phyloP scores from a whole-genome alignment of 1,140 invertebrate species.

The Drosophila bocqueti region DNA sequence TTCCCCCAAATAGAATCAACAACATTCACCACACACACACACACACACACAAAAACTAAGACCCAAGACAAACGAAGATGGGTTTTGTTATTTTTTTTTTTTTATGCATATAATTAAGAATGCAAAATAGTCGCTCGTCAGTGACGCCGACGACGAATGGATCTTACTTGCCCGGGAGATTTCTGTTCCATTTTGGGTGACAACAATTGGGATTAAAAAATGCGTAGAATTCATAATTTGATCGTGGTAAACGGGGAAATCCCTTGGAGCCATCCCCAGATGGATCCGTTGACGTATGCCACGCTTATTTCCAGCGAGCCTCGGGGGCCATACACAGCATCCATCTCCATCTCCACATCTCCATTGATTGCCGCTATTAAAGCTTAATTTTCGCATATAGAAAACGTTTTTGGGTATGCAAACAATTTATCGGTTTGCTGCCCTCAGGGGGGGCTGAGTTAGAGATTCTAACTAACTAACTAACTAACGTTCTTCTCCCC shows the following conservation, averaged over 20 bases:
- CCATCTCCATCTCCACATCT: conserved; percentile 1
- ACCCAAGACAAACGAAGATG: conserved; percentile 54
- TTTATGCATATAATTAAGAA: conserved; percentile 72
- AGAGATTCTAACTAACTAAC: conserved; percentile 3
- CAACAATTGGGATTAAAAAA: conserved; percentile 54
- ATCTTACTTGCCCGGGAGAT: conserved; percentile 27
- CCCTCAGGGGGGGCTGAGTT: conserved; percentile 20
- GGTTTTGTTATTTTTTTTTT: not conserved
- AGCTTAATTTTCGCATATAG: conserved; percentile 47
- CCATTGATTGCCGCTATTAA: conserved; percentile 57
- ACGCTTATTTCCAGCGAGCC: conserved; percentile 43
- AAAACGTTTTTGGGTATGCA: conserved; percentile 36
- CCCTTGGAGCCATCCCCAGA: conserved; percentile 32
- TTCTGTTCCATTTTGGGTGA: conserved; percentile 53
- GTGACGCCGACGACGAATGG: conserved; percentile 54
- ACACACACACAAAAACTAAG: conserved; percentile 28
- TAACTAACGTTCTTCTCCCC: not conserved
- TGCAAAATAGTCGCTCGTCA: conserved; percentile 67
- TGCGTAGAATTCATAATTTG: conserved; percentile 31
- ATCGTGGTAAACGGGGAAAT: conserved; percentile 43
- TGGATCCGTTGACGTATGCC: conserved; percentile 54
- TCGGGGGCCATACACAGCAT: not conserved
- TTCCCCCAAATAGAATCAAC: conserved; percentile 69
- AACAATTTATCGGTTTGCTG: conserved; percentile 28
- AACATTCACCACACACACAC: conserved; percentile 60